Conservation (phyloP, 64 coral and sea anemone genomes). For the Trachythela sp. region DNA sequence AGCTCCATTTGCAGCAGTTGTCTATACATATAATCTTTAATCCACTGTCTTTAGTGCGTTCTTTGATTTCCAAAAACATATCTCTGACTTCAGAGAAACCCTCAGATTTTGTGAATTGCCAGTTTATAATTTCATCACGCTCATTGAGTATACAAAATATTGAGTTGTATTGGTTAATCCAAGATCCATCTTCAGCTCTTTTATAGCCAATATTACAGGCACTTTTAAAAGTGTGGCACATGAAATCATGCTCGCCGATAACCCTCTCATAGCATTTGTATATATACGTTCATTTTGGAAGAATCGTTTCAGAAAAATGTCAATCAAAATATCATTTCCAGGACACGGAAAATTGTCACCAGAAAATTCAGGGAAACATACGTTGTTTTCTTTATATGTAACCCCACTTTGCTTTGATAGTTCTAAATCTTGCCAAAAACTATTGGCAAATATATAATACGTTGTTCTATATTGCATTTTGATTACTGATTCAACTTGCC, state of each 20-base stretch:
- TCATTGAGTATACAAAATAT: conserved; percentile 13
- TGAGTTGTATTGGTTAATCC: conserved; percentile 16
- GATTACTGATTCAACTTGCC: background rate
- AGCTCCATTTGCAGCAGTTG: background rate
- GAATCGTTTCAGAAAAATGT: conserved; percentile 4
- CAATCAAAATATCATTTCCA: conserved; percentile 9
- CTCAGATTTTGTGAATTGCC: background rate
- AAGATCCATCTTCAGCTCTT: background rate
- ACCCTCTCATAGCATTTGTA: background rate
- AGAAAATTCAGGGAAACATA: background rate
- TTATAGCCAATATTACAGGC: conserved; percentile 8
- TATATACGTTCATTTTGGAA: background rate
- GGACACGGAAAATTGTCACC: background rate
- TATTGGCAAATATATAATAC: background rate
- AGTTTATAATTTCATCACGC: background rate
- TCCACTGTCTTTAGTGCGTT: background rate
- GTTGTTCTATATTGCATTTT: background rate
- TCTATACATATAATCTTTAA: background rate
- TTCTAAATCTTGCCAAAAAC: background rate
- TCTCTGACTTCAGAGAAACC: background rate
- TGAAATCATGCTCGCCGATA: background rate
- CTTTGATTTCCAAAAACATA: background rate
- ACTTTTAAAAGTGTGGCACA: conserved; percentile 12
- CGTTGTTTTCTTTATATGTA: background rate
- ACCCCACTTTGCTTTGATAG: background rate